Base-by-base conservation (phyloP, 1,140 invertebrate species). In the Drosophila persimilis region DNA sequence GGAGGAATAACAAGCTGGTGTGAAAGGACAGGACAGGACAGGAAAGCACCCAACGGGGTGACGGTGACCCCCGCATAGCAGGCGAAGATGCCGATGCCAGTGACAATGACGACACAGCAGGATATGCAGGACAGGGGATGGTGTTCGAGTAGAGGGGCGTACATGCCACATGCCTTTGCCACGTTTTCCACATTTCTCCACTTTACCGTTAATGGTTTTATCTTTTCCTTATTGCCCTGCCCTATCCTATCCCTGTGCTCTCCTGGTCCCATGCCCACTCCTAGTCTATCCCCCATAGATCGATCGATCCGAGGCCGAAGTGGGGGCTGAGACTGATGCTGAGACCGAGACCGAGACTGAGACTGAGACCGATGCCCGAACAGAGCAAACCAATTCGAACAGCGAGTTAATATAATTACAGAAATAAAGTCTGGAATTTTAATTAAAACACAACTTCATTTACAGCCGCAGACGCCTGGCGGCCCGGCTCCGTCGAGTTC, bases 401-500 rank as follows among this genome's bases (percentile, higher is more conserved):
- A 81, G 80, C 70, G 80, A 89, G 77, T 89, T 89, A 89, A 89
- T 89, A 86, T 89, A 89, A 89, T 89, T 89, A 89, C 80, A 89
- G 86, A 89, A 85, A 89, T 89, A 89, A 90, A 89, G 80, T 89
- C 85, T 89, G 85, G 85, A 89, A 90, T 89, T 89, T 89, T 89
- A 90, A 89, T 89, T 89, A 89, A 89, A 90, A 80, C 77, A 85
- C 85, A 89, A 89, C 84, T 89, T 84, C 84, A 89, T 86, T 86
- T 85, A 85, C 81, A 85, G 81, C 81, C 81, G 74, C 81, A 85
- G 81, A 86, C 81, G 77, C 79, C 75, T 84, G 55, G 44, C 45
- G 51, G 63, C 65, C 65, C 50, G 54, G 24, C 24, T 26, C 5
- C 0, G 52, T 67, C n/a, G 43, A 47, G 35, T 39, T 39, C 35